These are phyloP conservation scores for Alviniconcha strummeri DNA, from an alignment of 2,888 invertebrate species.

Conservation along the genomic window DNA sequence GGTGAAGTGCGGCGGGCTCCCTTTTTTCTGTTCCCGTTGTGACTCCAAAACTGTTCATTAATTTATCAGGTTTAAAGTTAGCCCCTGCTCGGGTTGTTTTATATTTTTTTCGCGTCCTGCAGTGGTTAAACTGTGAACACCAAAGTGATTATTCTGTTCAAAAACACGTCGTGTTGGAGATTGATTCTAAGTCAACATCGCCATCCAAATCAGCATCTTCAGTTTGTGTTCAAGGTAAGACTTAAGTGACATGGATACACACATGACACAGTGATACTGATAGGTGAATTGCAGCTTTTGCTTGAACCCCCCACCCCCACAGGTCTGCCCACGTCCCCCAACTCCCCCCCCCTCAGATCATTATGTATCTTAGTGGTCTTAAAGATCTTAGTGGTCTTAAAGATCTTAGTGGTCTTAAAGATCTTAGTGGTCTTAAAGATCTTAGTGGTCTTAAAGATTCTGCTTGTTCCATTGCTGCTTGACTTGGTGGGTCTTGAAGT, in stretches of 20 bases:
- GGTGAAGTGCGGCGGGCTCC: neutral
- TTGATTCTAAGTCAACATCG: neutral
- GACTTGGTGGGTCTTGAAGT: no score
- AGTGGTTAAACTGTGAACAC: no score
- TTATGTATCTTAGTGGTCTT: neutral
- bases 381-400: neutral
- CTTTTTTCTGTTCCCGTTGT: neutral
- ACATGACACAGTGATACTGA: neutral
- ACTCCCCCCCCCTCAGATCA: neutral
- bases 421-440: neutral
- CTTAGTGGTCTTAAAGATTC: neutral
- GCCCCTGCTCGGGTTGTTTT: no score
- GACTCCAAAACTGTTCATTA: neutral
- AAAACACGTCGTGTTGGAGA: no score
- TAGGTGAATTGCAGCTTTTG: neutral
- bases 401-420: neutral
- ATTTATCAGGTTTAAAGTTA: no score
- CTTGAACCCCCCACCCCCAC: neutral
- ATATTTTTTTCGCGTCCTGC: no score
- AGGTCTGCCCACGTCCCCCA: no score
- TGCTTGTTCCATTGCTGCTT: neutral
- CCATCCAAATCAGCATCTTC: neutral
- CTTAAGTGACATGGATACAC: neutral
- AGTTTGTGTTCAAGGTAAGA: conserved; percentile 21
- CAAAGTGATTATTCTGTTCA: no score